These are phyloP conservation scores for Sesia bembeciformis DNA, from an alignment of 2,888 invertebrate genomes.

Conservation along the genomic window DNA sequence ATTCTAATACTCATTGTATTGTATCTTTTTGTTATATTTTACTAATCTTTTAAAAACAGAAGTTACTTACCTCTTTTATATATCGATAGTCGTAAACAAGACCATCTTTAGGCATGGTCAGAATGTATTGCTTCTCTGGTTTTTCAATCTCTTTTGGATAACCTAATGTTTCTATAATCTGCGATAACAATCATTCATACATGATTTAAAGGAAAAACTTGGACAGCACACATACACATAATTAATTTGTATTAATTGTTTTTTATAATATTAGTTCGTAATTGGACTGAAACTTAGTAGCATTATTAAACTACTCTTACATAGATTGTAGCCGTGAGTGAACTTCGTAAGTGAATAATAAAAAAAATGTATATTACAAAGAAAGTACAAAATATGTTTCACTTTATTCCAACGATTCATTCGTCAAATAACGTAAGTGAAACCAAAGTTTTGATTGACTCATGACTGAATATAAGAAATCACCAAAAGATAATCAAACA, in stretches of 20 bases:
- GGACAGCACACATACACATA: no score
- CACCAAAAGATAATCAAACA: neutral
- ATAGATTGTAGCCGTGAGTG: neutral
- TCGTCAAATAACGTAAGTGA: no score
- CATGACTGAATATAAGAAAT: no score
- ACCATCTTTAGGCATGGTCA: conserved; percentile 86
- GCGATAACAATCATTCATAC: conserved; percentile 1
- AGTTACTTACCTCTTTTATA: conserved; percentile 83
- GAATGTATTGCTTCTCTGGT: conserved; percentile 86
- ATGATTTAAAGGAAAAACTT: neutral
- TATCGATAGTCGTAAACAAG: conserved; percentile 92
- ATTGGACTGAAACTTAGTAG: neutral
- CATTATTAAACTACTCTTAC: neutral
- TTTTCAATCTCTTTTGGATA: conserved; percentile 73
- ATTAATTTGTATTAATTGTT: no score
- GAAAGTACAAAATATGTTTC: no score
- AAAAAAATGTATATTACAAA: no score
- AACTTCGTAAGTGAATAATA: no score
- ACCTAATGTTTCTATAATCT: conserved; percentile 67
- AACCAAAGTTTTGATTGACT: no score
- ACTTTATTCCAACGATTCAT: no score
- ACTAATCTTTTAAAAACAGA: no score
- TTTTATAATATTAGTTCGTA: no score
- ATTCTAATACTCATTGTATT: neutral
- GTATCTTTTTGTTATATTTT: neutral